phyloP scores from a whole-genome alignment of 2,113 vertebrate genomes.

The Brachirus orientalis region DNA sequence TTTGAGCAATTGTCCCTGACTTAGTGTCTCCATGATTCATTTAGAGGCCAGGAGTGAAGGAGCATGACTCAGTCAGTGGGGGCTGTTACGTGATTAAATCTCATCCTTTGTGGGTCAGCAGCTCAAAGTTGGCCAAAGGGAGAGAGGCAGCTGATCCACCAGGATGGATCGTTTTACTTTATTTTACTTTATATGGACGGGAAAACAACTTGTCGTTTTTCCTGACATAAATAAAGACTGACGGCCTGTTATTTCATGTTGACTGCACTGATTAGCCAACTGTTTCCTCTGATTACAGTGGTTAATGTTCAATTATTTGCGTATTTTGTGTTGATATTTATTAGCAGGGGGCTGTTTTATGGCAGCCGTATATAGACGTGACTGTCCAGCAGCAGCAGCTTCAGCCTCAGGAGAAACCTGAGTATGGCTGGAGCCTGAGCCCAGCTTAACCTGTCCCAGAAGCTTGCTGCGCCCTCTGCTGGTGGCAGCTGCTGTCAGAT shows the following conservation, averaged over 20 bases:
- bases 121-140: conserved; percentile 31
- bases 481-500: conserved; percentile 4
- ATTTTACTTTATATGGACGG: not conserved
- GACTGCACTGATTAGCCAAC: too few relatives aligned
- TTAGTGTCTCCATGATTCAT: conserved; percentile 59
- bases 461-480: conserved; percentile 43
- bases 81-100: conserved; percentile 65
- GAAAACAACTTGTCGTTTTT: not conserved
- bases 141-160: conserved; percentile 39
- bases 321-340: not conserved
- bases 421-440: not conserved
- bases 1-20: conserved; percentile 40
- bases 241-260: too few relatives aligned
- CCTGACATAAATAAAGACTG: too few relatives aligned
- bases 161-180: not conserved
- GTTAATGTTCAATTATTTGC: too few relatives aligned
- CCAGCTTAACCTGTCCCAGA: not conserved
- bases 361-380: conserved; percentile 43
- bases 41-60: conserved; percentile 44
- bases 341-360: not conserved
- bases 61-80: conserved; percentile 48
- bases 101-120: conserved; percentile 57
- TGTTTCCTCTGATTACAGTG: too few relatives aligned
- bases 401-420: not conserved
- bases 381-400: not conserved